Evolutionary conservation across 2,113 vertebrate genomes (phyloP).

Genomic region (Coracopsis vasa): DNA sequence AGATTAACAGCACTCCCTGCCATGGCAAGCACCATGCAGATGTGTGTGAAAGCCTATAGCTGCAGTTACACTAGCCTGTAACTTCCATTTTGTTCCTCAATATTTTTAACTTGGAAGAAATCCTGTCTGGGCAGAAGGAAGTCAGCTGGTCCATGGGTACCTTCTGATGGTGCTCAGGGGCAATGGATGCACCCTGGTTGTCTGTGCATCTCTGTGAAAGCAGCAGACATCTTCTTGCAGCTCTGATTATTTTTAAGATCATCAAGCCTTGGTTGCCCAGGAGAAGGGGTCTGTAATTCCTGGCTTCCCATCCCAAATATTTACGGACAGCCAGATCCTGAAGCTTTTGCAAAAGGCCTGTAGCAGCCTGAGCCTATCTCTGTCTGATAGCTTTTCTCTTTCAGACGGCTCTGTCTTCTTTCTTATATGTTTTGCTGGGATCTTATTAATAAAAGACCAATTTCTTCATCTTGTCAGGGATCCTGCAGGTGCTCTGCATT

Average conservation of each 20-base stretch:
- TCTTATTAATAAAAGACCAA: not conserved
- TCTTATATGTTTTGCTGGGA: not conserved
- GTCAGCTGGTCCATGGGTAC: not conserved
- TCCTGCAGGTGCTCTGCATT: not conserved
- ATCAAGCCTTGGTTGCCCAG: slow-evolving; percentile 28
- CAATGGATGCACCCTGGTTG: not conserved
- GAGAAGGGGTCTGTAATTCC: slow-evolving; percentile 18
- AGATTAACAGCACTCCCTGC: fast-evolving
- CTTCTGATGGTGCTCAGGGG: not conserved
- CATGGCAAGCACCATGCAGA: fast-evolving
- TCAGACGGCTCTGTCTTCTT: not conserved
- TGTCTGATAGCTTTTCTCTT: not conserved
- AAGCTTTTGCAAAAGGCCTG: not conserved
- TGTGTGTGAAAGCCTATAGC: not conserved
- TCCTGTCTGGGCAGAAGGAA: not conserved
- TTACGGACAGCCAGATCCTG: not conserved
- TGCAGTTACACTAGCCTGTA: fast-evolving
- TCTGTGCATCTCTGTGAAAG: not conserved
- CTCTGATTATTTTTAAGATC: not conserved
- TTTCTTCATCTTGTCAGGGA: not conserved
- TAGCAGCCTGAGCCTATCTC: not conserved
- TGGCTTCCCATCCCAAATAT: slow-evolving; percentile 26
- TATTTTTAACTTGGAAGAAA: not conserved
- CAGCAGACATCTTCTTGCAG: not conserved
- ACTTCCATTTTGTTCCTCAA: not conserved